Percentiles rank a stretch among this genome's conserved stretches.
Evolutionary conservation across 2,797 vertebrate genomes (phyloP).

Genomic region (Catamblyrhynchus diadema): DNA sequence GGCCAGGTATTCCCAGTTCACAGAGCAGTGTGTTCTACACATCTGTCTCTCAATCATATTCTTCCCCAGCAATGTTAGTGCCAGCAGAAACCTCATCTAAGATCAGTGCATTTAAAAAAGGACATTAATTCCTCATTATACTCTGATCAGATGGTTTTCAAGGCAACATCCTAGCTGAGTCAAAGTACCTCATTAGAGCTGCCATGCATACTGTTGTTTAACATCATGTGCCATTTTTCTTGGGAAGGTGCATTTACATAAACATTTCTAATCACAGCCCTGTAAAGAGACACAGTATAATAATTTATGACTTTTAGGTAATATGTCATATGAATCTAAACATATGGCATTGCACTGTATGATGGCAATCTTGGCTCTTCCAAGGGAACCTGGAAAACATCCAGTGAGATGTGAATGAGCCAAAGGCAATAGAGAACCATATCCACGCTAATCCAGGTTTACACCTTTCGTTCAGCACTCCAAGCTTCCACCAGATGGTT

Average conservation of each 20-base stretch:
- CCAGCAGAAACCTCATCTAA: not conserved
- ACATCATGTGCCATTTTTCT: conserved; percentile 69
- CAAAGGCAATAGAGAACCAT: conserved; percentile 74
- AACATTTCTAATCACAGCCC: conserved; percentile 76
- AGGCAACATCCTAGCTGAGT: conserved; percentile 54
- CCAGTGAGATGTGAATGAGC: conserved; percentile 73
- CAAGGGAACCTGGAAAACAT: conserved; percentile 74
- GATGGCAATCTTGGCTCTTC: conserved; percentile 78
- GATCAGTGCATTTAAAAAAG: conserved; percentile 23
- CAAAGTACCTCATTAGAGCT: conserved; percentile 56
- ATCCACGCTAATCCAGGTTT: conserved; percentile 77
- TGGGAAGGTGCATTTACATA: conserved; percentile 73
- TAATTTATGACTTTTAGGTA: conserved; percentile 79
- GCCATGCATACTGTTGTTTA: conserved; percentile 62
- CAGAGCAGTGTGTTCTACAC: fast-evolving
- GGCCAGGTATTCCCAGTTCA: not conserved
- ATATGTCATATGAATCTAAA: conserved; percentile 79
- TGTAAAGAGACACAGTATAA: conserved; percentile 68
- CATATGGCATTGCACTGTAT: conserved; percentile 76
- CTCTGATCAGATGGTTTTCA: conserved; percentile 53
- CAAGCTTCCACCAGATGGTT: conserved; percentile 75
- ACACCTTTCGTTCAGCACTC: conserved; percentile 75
- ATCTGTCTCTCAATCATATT: not conserved
- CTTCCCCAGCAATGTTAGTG: not conserved
- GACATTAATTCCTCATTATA: conserved; percentile 43